A percentile compares a stretch with the other conserved stretches of the same genome.
Conservation (phyloP, 2,113 vertebrate species). For the Mirounga angustirostris region DNA sequence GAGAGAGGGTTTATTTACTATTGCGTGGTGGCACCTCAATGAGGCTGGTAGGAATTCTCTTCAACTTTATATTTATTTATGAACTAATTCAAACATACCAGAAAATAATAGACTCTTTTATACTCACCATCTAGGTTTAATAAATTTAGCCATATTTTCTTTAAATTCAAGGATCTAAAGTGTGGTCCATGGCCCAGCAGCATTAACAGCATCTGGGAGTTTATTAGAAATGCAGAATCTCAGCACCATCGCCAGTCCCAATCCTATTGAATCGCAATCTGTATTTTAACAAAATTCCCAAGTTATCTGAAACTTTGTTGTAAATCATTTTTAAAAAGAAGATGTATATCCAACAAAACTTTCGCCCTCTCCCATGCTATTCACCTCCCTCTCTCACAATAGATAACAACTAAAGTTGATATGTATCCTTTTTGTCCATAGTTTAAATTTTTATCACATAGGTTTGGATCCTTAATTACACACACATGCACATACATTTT, state of each 20-base stretch:
- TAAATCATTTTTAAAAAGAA: neutral
- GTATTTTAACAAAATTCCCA: neutral
- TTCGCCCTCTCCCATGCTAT: neutral
- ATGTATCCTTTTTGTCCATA: neutral
- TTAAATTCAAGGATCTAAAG: neutral
- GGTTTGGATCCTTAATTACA: neutral
- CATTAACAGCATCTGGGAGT: neutral
- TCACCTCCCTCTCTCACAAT: neutral
- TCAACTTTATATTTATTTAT: conserved; percentile 3
- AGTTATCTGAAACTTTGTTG: neutral
- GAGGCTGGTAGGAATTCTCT: neutral
- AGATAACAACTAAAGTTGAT: neutral
- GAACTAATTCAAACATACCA: neutral
- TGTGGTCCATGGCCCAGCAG: neutral
- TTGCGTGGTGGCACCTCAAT: neutral
- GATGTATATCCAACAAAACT: neutral
- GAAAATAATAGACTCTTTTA: neutral
- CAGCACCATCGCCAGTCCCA: neutral
- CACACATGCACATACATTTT: neutral
- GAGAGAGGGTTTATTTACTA: neutral
- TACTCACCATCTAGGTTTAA: neutral
- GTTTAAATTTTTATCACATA: neutral
- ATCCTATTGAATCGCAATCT: neutral
- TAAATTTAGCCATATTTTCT: neutral
- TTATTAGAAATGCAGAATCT: neutral